A percentile compares a stretch with the other conserved stretches of the same genome.
Conservation (phyloP, 2,797 vertebrate species). For the Neostethus bicornis region DNA sequence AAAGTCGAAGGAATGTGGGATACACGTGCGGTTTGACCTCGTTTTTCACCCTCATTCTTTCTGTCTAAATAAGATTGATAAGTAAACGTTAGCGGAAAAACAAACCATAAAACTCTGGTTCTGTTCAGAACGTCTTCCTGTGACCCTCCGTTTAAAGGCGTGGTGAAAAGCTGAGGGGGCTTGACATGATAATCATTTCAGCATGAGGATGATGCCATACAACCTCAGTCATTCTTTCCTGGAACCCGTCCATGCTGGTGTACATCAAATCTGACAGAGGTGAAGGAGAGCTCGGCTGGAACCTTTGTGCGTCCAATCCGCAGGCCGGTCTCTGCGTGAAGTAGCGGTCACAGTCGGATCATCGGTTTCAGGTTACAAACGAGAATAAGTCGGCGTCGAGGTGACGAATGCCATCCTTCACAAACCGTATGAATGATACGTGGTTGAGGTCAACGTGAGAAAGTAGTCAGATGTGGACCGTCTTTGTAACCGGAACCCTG, state of each 20-base stretch:
- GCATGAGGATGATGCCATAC: not conserved
- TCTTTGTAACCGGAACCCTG: too few relatives aligned
- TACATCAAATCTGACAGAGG: not conserved
- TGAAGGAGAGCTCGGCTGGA: not conserved
- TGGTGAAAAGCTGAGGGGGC: not conserved
- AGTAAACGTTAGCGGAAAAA: not conserved
- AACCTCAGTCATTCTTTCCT: not conserved
- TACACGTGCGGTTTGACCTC: not conserved
- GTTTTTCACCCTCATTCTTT: not conserved
- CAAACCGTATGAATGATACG: too few relatives aligned
- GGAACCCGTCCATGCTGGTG: not conserved
- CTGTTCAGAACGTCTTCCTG: not conserved
- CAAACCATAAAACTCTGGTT: not conserved
- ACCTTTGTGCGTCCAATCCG: not conserved
- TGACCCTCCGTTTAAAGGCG: not conserved
- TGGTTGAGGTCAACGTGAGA: too few relatives aligned
- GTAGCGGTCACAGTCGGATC: not conserved
- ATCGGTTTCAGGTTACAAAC: not conserved
- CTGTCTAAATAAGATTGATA: not conserved
- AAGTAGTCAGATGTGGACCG: too few relatives aligned
- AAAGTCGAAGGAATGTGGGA: slow-evolving; percentile 22
- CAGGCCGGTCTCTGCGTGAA: not conserved
- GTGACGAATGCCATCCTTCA: too few relatives aligned
- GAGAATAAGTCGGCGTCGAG: too few relatives aligned
- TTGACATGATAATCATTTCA: not conserved